A percentile compares a stretch with the other conserved stretches of the same genome.
Conservation (phyloP, 2,113 vertebrate species). For the Triplophysa siluroides region DNA sequence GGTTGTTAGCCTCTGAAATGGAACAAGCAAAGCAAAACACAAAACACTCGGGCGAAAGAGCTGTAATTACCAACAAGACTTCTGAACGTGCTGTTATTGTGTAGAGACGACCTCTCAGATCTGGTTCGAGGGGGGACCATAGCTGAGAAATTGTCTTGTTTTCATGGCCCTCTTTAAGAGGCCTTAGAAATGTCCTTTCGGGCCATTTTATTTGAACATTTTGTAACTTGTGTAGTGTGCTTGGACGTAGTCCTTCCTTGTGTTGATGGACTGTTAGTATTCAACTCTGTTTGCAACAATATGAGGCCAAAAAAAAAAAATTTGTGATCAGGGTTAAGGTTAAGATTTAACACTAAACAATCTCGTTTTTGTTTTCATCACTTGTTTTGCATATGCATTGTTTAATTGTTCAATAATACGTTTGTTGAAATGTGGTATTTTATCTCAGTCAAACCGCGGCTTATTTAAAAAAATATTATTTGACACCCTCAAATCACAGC, state of each 20-base stretch:
- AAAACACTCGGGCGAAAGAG: constrained; percentile 77
- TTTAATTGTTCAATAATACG: too few species aligned
- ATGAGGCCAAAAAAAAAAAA: too few species aligned
- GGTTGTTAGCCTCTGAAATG: constrained; percentile 78
- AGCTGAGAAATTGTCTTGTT: constrained; percentile 51
- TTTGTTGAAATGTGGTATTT: too few species aligned
- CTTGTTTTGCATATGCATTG: background rate
- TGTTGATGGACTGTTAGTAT: constrained; percentile 27
- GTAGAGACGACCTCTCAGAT: constrained; percentile 76
- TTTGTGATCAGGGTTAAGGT: background rate
- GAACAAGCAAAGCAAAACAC: constrained; percentile 79
- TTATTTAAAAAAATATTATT: too few species aligned
- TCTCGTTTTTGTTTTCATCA: background rate
- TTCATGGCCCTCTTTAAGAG: constrained; percentile 18
- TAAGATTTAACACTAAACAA: background rate
- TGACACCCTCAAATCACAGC: too few species aligned
- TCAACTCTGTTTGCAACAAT: background rate
- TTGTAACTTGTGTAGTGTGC: background rate
- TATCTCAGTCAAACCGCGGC: too few species aligned
- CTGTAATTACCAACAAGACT: constrained; percentile 80
- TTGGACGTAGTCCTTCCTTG: background rate
- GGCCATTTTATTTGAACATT: constrained; percentile 1
- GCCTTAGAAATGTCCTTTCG: constrained; percentile 38
- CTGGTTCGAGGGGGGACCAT: constrained; percentile 58
- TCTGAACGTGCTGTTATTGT: constrained; percentile 74